Evolutionary conservation across 1,140 invertebrate species (phyloP), one percentile per base, ranked within the genome.

Genomic region (Saccostrea cuccullata): DNA sequence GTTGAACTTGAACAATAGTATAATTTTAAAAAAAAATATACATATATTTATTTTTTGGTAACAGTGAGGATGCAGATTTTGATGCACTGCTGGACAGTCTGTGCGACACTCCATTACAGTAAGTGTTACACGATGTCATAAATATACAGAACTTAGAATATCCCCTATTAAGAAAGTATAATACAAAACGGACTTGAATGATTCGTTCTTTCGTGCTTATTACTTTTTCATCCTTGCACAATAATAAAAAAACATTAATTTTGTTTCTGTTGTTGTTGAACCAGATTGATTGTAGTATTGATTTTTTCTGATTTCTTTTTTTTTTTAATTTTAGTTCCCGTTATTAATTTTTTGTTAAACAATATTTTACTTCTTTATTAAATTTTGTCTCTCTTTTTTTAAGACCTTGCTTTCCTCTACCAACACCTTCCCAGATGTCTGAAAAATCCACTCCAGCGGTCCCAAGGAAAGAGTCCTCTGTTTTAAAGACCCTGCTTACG

Each of bases 401-500:
- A 47, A 47, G 47, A 47, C 47, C 47, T 5, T 47, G 6, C 47
- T 47, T 47, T 47, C 47, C 47, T 47, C 47, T 47, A 47, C 47
- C 47, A 47, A 67, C 60, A 23, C 15, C 60, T 67, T 67, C 60
- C 60, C 60, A 67, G 15, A 67, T 67, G 60, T 17, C 60, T 67
- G 60, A 67, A 67, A 67, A 23, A 17, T 67, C 60, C 23, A 67
- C 15, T 67, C 60, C 60, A 67, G 60, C 17, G 60, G 60, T 67
- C 60, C 23, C 60, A 67, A 67, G 60, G 60, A 67, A 67, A 47
- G 47, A 47, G 47, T 47, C 47, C 47, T 47, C 47, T 67, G 60
- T 67, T 67, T 67, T 67, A 67, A 67, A 67, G 60, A 67, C 60
- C 60, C 60, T 67, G 60, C 15, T 67, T 67, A 67, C 60, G 60